Evolutionary conservation across 2,797 vertebrate genomes (phyloP).

Genomic region (Leuciscus waleckii): DNA sequence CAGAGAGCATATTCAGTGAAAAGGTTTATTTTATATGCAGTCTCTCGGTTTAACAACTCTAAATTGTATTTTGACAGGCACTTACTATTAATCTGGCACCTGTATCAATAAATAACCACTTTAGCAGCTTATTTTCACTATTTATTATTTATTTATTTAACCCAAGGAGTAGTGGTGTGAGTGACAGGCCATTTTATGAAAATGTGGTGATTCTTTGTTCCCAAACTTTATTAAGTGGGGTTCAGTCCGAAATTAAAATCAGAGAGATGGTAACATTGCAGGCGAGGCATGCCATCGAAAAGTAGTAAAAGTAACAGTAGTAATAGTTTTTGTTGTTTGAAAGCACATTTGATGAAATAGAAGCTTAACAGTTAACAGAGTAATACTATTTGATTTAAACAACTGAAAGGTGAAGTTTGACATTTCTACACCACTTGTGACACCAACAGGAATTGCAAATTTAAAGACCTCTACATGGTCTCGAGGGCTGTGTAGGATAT

Average conservation of each 20-base stretch:
- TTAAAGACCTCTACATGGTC: too few species aligned
- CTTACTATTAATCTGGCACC: conserved; percentile 23
- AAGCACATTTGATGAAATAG: neutral
- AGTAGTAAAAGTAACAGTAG: neutral
- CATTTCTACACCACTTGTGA: too few species aligned
- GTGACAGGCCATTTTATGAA: neutral
- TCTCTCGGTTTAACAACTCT: conserved; percentile 38
- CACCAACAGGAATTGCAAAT: neutral
- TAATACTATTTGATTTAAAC: neutral
- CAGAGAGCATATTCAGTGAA: conserved; percentile 38
- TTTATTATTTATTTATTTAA: neutral
- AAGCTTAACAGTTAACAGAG: neutral
- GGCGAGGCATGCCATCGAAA: neutral
- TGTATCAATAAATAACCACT: conserved; percentile 32
- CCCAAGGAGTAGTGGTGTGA: neutral
- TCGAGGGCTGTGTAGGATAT: too few species aligned
- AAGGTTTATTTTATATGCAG: conserved; percentile 36
- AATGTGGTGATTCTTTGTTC: neutral
- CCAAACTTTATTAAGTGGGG: neutral
- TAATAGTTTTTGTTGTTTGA: neutral
- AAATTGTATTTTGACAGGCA: conserved; percentile 44
- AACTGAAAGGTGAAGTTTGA: neutral
- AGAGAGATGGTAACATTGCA: neutral
- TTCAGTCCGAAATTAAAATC: neutral
- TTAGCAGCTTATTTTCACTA: neutral